Base-by-base conservation (phyloP, 2,888 invertebrate species). In the Aphidoletes aphidimyza region DNA sequence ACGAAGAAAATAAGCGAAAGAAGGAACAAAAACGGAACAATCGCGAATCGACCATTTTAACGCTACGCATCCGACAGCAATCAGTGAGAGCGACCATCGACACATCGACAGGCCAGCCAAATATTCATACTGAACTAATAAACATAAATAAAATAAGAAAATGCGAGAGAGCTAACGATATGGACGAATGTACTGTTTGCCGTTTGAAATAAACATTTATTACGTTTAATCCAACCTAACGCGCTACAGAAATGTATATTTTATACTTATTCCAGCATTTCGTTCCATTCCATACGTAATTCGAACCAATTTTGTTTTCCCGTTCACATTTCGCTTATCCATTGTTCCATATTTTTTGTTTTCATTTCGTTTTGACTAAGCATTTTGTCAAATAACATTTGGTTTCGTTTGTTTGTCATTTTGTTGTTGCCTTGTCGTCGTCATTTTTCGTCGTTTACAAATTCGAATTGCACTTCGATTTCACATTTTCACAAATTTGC, bases 121-220 rank as follows among this genome's bases (percentile, higher is more conserved):
- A 69, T 69, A 69, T 69, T 69, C 69, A 69, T 69, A 69, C 30
- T 69, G 69, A 69, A 69, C 69, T 69, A 69, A 69, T 69, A 69
- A 69, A 69, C 69, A 69, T 69, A 69, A 69, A 69, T 54, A 54
- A 54, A n/a, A 47, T 47, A 47, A 47, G 47, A 54, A n/a, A n/a
- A 54, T 54, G 54, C 54, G 54, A n/a, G n/a, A n/a, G n/a, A 69
- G 17, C 81, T 37, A 81, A 37, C 37, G 81, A 81, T 81, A 34
- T 30, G 34, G 34, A 14, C 69, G 34, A 69, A 69, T 26, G 54
- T 54, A 34, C 19, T 37, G 11, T 34, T 78, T 81, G 81, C 81
- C 37, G 11, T 37, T 37, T 37, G 81, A 81, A 81, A 81, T 81
- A 81, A 81, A 81, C 36, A 81, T 81, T 81, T 81, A 81, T 81